Base-by-base conservation (phyloP, 1,140 invertebrate species). In the Diorhabda sublineata region DNA sequence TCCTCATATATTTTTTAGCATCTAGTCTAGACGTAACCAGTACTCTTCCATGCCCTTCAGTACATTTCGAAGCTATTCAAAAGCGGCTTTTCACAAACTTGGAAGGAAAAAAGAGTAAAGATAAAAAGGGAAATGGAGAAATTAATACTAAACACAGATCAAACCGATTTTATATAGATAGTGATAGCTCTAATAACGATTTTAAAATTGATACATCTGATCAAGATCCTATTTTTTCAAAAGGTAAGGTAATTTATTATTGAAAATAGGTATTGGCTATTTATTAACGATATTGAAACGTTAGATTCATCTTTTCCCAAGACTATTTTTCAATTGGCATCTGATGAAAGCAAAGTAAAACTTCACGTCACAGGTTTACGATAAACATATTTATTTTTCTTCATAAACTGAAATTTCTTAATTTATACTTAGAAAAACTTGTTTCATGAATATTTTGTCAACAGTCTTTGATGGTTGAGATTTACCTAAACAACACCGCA, bases 1-100 rank as follows among this genome's bases (percentile, higher is more conserved):
- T 3, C n/a, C n/a, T 52, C 6, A 42, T 9, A 59, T 26, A 26
- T 26, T 64, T 64, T 69, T 64, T 47, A 59, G 73, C 72, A n/a
- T 75, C 76, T 8, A 75, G 76, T 74, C 71, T 70, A 63, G 76
- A 77, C 41, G 56, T 72, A 64, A 69, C 69, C 8, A 76, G 74
- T 72, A 70, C 74, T 65, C 69, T 68, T 45, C 68, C 61, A 66
- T 73, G 69, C 68, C 69, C 71, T 67, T 61, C 72, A 41, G 67
- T 68, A 42, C 72, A 75, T 65, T 63, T 76, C 63, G 75, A 76
- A 64, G 73, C 58, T 45, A 71, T 76, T 42, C 70, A 75, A 64
- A 73, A 72, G 63, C 70, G 71, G 58, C 59, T 74, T n/a, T 65
- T 72, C 7, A 69, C 57, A 47, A 75, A 60, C 57, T 70, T 7